Evolutionary conservation across 2,797 vertebrate species (phyloP).

Genomic region (Zalophus californianus): DNA sequence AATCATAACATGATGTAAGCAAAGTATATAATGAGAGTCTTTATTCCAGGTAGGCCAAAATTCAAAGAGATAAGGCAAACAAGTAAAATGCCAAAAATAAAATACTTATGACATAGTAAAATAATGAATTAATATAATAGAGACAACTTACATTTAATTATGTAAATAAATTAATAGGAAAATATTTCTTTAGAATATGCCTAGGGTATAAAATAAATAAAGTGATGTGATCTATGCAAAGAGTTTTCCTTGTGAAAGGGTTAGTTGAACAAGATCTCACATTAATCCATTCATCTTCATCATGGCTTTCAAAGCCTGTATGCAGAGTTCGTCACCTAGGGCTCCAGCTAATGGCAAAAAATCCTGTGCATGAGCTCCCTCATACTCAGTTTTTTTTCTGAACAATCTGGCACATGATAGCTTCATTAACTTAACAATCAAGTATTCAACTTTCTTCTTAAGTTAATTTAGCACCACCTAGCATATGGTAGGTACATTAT

Average conservation of each 20-base stretch:
- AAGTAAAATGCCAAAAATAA: conserved; percentile 47
- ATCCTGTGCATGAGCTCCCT: background rate
- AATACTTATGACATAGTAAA: conserved; percentile 4
- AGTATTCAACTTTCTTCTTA: background rate
- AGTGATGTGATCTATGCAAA: background rate
- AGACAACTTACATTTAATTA: conserved; percentile 4
- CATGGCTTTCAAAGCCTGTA: background rate
- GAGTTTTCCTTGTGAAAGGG: background rate
- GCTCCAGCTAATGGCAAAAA: background rate
- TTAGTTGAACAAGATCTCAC: background rate
- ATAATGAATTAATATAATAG: conserved; percentile 37
- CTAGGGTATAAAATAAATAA: background rate
- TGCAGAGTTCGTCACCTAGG: background rate
- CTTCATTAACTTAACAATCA: background rate
- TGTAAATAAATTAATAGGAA: conserved; percentile 3
- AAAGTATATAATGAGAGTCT: background rate
- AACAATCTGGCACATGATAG: background rate
- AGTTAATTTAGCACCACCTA: background rate
- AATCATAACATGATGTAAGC: background rate
- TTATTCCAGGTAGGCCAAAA: background rate
- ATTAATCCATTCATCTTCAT: background rate
- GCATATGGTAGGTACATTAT: background rate
- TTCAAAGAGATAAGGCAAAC: background rate
- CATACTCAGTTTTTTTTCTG: background rate
- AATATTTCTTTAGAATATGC: background rate